Conservation (phyloP, 53 echinoderm and acorn worm species). For the Antedon mediterranea region DNA sequence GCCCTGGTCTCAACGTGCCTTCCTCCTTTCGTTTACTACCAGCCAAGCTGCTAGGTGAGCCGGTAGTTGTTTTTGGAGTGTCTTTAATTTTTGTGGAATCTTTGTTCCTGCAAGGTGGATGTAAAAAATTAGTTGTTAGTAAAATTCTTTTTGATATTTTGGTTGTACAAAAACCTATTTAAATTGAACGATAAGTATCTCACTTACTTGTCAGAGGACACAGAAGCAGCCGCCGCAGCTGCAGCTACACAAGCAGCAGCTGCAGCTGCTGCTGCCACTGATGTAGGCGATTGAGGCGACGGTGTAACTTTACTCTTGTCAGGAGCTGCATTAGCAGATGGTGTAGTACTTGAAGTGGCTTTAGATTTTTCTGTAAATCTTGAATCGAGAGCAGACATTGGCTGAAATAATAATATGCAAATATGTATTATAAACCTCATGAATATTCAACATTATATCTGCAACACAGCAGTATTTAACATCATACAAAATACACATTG, state of each 20-base stretch:
- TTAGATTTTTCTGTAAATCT: conserved; percentile 76
- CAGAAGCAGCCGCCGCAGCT: conserved; percentile 34
- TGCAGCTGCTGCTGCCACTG: conserved; percentile 45
- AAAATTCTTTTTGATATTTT: too few relatives aligned
- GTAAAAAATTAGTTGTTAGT: too few relatives aligned
- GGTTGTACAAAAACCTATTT: too few relatives aligned
- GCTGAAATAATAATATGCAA: conserved; percentile 39
- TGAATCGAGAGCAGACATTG: conserved; percentile 62
- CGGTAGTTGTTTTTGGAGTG: not conserved
- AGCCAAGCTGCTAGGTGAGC: not conserved
- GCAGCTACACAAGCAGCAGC: conserved; percentile 56
- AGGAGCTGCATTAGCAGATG: not conserved
- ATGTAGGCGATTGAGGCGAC: conserved; percentile 12
- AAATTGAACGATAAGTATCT: too few relatives aligned
- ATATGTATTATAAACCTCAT: too few relatives aligned
- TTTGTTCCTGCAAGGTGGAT: not conserved
- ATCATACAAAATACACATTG: too few relatives aligned
- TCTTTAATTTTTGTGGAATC: not conserved
- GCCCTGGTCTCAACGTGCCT: conserved; percentile 5
- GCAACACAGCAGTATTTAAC: too few relatives aligned
- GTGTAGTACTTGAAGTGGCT: not conserved
- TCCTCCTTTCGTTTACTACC: conserved; percentile 22
- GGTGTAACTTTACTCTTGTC: not conserved
- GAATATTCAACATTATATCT: too few relatives aligned
- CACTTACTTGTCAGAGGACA: conserved; percentile 12